Base-by-base conservation (phyloP, 2,113 vertebrate species). In the Chionodraco myersi region DNA sequence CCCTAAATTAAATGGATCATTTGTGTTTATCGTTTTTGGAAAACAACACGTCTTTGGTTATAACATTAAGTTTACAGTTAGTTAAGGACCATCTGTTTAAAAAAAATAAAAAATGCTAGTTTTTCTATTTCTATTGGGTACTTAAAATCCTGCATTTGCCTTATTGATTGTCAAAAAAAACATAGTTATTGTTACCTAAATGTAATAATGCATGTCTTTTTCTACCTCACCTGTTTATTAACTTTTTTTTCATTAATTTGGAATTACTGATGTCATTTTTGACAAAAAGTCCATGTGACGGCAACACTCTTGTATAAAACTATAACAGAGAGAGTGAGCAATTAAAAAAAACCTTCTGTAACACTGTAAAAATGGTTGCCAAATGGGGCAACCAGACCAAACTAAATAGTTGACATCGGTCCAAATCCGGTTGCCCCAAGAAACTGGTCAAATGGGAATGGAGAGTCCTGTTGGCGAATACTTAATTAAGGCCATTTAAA, bases 371-470 rank as follows among this genome's bases (percentile, higher is more conserved):
- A 59, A 23, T 18, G 2, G 15, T 23, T 48, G n/a, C 65, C 16
- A 80, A 80, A 34, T 61, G n/a, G 54, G 54, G 15, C 41, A 62
- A 63, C 16, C 23, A 67, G 23, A 75, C 53, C 13, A 49, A 82
- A 65, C 6, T 0, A 70, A 80, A 72, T 66, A 71, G 58, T 65
- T 86, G 54, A 72, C 15, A 72, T 9, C 9, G 4, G 13, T 61
- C 68, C 74, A 83, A 75, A 67, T 61, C 10, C n/a, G 1, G 47
- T 75, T 41, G 34, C 63, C n/a, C 1, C 0, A 16, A 10, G 7
- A 54, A 15, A 69, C 9, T 14, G 49, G 15, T 8, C 7, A 52
- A 75, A 13, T 18, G 64, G 57, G 12, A 51, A 15, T 6, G 26
- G 18, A 18, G 5, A 16, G 51, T 34, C 8, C 18, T 10, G 16